Evolutionary conservation across 2,113 vertebrate genomes (phyloP).

Genomic region (Balaeniceps rex): DNA sequence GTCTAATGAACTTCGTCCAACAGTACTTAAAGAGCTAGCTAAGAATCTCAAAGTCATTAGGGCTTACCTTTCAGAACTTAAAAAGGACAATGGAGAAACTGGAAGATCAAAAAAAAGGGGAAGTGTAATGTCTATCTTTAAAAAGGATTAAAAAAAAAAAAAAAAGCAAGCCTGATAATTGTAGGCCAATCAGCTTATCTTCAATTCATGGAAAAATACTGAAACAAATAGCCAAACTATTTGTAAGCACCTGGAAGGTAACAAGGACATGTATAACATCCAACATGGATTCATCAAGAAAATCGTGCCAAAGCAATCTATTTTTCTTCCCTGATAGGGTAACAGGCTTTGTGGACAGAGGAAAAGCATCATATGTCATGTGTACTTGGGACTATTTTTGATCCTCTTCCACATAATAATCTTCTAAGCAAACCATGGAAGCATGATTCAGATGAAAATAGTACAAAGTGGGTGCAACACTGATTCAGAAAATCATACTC

Average conservation of each 20-base stretch:
- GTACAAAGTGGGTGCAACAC: background rate
- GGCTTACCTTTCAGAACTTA: background rate
- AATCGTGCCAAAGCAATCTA: conserved; percentile 38
- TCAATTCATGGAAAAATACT: conserved; percentile 1
- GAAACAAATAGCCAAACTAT: conserved; percentile 2
- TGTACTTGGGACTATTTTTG: background rate
- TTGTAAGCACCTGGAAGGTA: background rate
- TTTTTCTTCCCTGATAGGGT: conserved; percentile 19
- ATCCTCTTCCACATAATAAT: background rate
- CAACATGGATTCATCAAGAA: conserved; percentile 34
- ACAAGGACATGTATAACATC: conserved; percentile 16
- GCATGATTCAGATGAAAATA: background rate
- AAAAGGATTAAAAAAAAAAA: background rate
- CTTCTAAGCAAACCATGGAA: background rate
- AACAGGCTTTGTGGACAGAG: conserved; percentile 16
- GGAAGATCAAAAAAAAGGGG: background rate
- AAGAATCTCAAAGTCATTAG: background rate
- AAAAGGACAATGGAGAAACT: background rate
- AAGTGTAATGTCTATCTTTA: background rate
- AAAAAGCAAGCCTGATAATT: background rate
- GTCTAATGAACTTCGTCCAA: background rate
- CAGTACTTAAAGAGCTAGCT: background rate
- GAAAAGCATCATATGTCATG: conserved; percentile 3
- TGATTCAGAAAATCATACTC: background rate
- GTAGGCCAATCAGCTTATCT: background rate